Base-by-base conservation (phyloP, 2,113 vertebrate genomes). In the Dipodomys ordii region DNA sequence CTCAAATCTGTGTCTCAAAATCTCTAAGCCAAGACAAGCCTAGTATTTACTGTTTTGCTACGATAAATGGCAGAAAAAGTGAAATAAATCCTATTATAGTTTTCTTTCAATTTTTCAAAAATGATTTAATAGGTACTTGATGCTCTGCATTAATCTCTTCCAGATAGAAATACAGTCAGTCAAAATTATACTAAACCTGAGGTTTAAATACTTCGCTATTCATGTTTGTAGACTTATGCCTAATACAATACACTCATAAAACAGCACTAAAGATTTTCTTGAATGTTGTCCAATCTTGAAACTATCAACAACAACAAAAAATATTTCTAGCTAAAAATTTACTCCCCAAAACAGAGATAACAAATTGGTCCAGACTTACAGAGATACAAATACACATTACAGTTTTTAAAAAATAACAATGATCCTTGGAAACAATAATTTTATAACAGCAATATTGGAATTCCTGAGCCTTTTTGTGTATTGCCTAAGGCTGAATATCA, bases 61-160 rank as follows among this genome's bases (percentile, higher is more conserved):
- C 60, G 19, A 22, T 44, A 93, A 95, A 94, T 11, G 79, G 18
- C 53, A 95, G 49, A 68, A 92, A 57, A 92, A 88, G 30, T 72
- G 1, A 49, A 91, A 76, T 15, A 89, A 90, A 69, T 62, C 9
- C 62, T 67, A 72, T 46, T 83, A 88, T 3, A 62, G 76, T 62
- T 83, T 87, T 64, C 62, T 84, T 57, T 53, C 13, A 53, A 44
- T 93, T 92, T 83, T 81, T 27, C 8, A 92, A 92, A 91, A 88
- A 68, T 35, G 2, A n/a, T 73, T 91, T 85, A 30, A 25, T 10
- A 72, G 53, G 53, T 3, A 27, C 73, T 44, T 46, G 30, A n/a
- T 12, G 10, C 3, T 72, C 68, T 93, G 0, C 53, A 64, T 64
- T 64, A 64, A 20, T 35, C 6, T 39, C 19, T 82, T 64, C 81